Percentiles rank a stretch among this genome's conserved stretches.
These are phyloP conservation scores for Caenorhabditis imperialis DNA, from an alignment of 2,888 invertebrate species.

Conservation along the genomic window DNA sequence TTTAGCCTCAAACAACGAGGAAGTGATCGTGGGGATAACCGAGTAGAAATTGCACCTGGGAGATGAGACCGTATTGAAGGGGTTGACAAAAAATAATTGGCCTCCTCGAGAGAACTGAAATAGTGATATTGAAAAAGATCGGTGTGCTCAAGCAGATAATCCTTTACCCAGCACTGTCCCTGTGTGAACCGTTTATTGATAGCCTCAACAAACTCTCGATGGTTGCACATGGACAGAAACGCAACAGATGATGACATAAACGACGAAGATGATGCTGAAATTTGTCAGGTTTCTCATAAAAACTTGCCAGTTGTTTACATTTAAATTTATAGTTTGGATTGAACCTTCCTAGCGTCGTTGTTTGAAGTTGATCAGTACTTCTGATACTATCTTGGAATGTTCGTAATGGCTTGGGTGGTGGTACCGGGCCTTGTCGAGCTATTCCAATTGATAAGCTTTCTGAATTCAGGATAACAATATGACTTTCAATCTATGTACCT, in stretches of 20 bases:
- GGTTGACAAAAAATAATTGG: conserved; percentile 61
- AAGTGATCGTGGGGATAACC: conserved; percentile 50
- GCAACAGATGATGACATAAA: conserved; percentile 54
- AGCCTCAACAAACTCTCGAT: conserved; percentile 48
- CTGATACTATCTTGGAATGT: conserved; percentile 43
- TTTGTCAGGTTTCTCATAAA: background rate
- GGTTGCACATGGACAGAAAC: conserved; percentile 51
- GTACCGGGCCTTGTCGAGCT: conserved; percentile 17
- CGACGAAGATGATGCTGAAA: conserved; percentile 36
- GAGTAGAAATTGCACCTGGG: conserved; percentile 45
- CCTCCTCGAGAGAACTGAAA: conserved; percentile 59
- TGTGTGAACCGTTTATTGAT: conserved; percentile 56
- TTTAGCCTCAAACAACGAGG: conserved; percentile 46
- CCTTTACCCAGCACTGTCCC: conserved; percentile 61
- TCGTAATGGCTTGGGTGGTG: conserved; percentile 53
- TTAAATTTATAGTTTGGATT: conserved; percentile 20
- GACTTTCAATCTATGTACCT: conserved; percentile 15
- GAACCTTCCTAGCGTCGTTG: conserved; percentile 26
- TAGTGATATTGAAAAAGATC: background rate
- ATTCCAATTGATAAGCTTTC: conserved; percentile 46
- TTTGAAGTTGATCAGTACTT: conserved; percentile 24
- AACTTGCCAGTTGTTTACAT: conserved; percentile 6
- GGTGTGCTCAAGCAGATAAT: too few species aligned
- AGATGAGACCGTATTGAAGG: conserved; percentile 60
- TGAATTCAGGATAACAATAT: conserved; percentile 6